Conservation (phyloP, 2,888 invertebrate genomes). For the Pachliopta kotzebuea region DNA sequence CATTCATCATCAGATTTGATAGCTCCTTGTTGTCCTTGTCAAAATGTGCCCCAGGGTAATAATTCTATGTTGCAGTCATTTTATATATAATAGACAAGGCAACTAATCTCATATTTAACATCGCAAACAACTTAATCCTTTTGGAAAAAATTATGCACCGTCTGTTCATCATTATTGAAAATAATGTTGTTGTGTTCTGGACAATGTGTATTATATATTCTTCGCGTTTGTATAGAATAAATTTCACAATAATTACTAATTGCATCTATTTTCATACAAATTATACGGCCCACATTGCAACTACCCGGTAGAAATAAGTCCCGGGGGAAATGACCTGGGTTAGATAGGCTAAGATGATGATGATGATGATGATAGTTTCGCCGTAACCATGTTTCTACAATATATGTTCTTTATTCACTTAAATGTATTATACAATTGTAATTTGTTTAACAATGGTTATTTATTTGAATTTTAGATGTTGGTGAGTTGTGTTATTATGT, state of each 20-base stretch:
- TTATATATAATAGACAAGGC: too few relatives aligned
- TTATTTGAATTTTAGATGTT: neutral
- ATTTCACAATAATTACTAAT: neutral
- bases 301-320: constrained; percentile 8
- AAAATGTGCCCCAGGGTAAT: neutral
- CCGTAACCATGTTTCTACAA: neutral
- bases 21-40: too few relatives aligned
- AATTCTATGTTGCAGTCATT: too few relatives aligned
- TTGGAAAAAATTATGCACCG: too few relatives aligned
- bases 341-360: too few relatives aligned
- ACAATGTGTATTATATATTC: neutral
- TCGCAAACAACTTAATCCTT: too few relatives aligned
- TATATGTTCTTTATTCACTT: neutral
- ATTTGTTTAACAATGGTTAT: neutral
- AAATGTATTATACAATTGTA: neutral
- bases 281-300: constrained; percentile 6
- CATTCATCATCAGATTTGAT: too few relatives aligned
- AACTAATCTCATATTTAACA: too few relatives aligned
- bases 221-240: neutral
- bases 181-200: neutral
- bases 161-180: neutral
- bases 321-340: constrained; percentile 13
- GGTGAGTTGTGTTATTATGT: neutral
- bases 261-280: constrained; percentile 4
- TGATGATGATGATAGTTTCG: too few relatives aligned